phyloP scores from a whole-genome alignment of 2,797 vertebrate species.

The Heteromormyrus szaboi region DNA sequence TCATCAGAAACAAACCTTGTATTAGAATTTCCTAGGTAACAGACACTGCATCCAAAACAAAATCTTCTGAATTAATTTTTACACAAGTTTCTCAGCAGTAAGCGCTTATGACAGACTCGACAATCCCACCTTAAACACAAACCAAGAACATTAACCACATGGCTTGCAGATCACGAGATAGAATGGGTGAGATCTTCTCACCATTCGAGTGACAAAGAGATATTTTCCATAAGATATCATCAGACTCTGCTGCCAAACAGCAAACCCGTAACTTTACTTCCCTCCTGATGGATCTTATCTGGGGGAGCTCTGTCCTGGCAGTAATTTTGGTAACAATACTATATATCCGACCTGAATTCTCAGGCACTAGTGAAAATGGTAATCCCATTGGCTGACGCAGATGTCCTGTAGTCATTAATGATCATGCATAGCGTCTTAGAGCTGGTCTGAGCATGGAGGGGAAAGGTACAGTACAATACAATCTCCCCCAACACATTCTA shows the following conservation, averaged over 20 bases:
- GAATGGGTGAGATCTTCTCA: neutral
- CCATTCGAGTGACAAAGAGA: neutral
- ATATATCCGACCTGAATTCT: neutral
- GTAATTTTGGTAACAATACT: neutral
- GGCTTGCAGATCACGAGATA: neutral
- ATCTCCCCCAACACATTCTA: neutral
- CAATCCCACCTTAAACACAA: neutral
- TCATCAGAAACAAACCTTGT: neutral
- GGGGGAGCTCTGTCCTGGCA: neutral
- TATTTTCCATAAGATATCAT: neutral
- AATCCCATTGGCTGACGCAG: neutral
- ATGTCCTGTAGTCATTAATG: neutral
- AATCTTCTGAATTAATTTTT: neutral
- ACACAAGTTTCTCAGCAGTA: neutral
- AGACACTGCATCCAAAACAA: neutral
- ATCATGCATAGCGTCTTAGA: neutral
- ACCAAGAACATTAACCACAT: neutral
- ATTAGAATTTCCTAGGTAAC: neutral
- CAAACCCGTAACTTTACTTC: neutral
- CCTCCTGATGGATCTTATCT: neutral
- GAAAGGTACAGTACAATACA: neutral
- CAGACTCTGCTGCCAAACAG: neutral
- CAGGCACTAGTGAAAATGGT: neutral
- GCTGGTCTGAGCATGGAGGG: neutral
- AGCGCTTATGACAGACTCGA: neutral